Percentiles rank a stretch among this genome's conserved stretches.
Evolutionary conservation across 2,888 invertebrate genomes (phyloP).

Genomic region (Diploptera punctata): DNA sequence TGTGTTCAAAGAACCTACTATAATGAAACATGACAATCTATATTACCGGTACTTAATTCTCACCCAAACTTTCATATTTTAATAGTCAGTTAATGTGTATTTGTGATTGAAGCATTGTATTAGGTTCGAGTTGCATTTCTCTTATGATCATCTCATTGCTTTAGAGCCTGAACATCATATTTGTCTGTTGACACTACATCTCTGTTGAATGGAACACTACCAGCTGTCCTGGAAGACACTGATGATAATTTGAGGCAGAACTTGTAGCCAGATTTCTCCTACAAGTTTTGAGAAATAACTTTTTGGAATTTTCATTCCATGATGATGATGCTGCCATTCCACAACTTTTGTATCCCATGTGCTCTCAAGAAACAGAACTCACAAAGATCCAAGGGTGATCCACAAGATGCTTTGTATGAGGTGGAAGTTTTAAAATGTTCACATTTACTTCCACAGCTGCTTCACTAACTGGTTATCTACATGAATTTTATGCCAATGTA

Average conservation of each 20-base stretch:
- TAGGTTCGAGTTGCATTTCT: background rate
- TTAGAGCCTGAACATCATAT: background rate
- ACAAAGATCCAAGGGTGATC: slow-evolving; percentile 47
- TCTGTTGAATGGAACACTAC: background rate
- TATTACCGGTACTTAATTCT: too few species aligned
- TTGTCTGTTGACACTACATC: background rate
- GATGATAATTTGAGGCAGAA: too few species aligned
- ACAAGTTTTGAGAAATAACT: background rate
- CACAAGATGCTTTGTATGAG: slow-evolving; percentile 46
- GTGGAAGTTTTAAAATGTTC: slow-evolving; percentile 46
- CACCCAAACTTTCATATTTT: too few species aligned
- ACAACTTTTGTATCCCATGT: slow-evolving; percentile 2
- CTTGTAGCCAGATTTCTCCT: background rate
- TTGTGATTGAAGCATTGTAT: too few species aligned
- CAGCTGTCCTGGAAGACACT: background rate
- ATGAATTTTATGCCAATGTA: slow-evolving; percentile 44
- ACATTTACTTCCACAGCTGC: slow-evolving; percentile 43
- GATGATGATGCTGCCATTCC: background rate
- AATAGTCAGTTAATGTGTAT: too few species aligned
- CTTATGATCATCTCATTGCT: background rate
- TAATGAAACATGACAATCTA: too few species aligned
- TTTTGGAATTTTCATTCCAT: background rate
- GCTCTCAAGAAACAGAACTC: slow-evolving; percentile 41
- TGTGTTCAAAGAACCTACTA: too few species aligned
- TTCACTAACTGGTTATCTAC: slow-evolving; percentile 37